A percentile compares a stretch with the other conserved stretches of the same genome.
phyloP scores from a whole-genome alignment of 2,797 vertebrate genomes.

The Synanceia verrucosa region DNA sequence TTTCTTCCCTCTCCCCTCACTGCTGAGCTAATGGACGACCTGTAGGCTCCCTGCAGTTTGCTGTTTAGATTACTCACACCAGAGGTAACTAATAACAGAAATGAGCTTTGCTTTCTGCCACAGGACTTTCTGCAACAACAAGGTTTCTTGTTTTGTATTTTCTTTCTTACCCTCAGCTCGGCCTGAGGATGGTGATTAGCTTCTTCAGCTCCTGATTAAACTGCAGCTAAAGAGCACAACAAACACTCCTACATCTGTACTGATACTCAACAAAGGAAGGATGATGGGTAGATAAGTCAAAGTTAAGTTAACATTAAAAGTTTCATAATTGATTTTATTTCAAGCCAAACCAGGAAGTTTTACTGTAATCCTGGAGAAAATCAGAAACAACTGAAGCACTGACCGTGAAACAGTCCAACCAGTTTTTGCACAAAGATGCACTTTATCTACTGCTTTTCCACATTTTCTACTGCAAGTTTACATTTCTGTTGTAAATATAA shows the following conservation, averaged over 20 bases:
- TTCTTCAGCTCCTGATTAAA: neutral
- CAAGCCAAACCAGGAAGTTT: neutral
- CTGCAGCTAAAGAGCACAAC: no score
- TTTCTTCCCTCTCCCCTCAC: constrained; percentile 15
- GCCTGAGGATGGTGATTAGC: constrained; percentile 2
- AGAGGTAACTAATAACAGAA: constrained; percentile 40
- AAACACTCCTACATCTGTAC: no score
- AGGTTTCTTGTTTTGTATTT: neutral
- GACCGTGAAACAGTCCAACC: no score
- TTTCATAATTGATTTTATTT: no score
- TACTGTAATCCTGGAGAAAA: neutral
- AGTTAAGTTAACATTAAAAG: no score
- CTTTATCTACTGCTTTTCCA: no score
- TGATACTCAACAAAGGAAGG: no score
- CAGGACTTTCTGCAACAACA: neutral
- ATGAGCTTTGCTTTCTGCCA: constrained; percentile 19
- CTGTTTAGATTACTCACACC: constrained; percentile 38
- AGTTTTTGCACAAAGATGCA: no score
- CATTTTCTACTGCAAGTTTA: no score
- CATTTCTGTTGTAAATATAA: no score
- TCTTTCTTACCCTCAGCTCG: neutral
- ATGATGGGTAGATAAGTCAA: no score
- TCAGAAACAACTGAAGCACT: no score
- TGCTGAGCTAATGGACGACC: constrained; percentile 42
- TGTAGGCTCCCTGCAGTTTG: constrained; percentile 34